Conservation (phyloP, 2,888 invertebrate species). For the Trissolcus japonicus region DNA sequence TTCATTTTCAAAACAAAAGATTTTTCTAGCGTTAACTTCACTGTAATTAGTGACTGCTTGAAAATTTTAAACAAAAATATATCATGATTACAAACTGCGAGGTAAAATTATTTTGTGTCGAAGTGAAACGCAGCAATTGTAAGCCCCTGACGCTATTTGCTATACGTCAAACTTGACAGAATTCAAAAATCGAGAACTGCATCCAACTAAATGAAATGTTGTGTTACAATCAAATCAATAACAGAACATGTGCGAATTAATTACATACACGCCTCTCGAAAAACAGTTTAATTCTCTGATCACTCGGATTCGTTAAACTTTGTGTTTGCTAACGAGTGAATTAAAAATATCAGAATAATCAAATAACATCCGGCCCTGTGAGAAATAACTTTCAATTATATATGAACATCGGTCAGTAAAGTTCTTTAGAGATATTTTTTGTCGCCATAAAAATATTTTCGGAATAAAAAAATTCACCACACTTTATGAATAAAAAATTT, state of each 20-base stretch:
- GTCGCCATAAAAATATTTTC: too few relatives aligned
- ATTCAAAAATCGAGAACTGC: constrained; percentile 36
- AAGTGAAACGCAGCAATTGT: constrained; percentile 15
- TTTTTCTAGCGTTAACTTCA: too few relatives aligned
- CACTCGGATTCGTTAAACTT: constrained; percentile 19
- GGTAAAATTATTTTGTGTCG: constrained; percentile 17
- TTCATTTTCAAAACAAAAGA: too few relatives aligned
- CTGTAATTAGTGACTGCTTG: too few relatives aligned
- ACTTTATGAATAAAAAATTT: too few relatives aligned
- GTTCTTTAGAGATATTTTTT: too few relatives aligned
- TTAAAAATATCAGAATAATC: too few relatives aligned
- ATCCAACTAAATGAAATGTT: constrained; percentile 40
- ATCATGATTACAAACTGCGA: constrained; percentile 16
- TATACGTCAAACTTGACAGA: constrained; percentile 35
- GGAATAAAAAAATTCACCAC: too few relatives aligned
- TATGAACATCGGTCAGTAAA: too few relatives aligned
- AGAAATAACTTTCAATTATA: too few relatives aligned
- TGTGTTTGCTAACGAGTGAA: background rate
- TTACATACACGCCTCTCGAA: constrained; percentile 37
- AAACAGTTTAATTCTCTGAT: constrained; percentile 23
- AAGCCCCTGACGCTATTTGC: constrained; percentile 13
- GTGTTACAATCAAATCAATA: constrained; percentile 43
- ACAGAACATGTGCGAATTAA: constrained; percentile 45
- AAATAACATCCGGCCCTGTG: too few relatives aligned
- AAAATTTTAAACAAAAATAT: background rate